Evolutionary conservation across 2,113 vertebrate species (phyloP), one percentile per base, ranked within the genome.

Genomic region (Ibidorhyncha struthersii): DNA sequence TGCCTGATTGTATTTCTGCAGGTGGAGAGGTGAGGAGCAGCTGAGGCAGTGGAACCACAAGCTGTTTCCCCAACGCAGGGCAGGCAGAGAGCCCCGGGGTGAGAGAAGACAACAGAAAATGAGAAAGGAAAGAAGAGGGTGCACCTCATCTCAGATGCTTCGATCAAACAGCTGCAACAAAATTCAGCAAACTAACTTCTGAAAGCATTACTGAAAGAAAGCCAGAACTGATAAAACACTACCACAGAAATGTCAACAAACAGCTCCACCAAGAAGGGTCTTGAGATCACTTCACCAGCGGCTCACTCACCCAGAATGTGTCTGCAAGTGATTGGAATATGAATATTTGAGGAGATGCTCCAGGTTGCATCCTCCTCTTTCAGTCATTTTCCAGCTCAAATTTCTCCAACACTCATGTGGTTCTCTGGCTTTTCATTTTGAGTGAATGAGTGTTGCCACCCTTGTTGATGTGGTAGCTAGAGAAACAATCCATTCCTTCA

Each of bases 381-480:
- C 45, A 83, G 34, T 52, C 8, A 50, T 66, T 81, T 93, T 71
- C 9, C 40, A 83, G 14, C 47, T n/a, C 90, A 41, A 77, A 71
- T 94, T 87, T 89, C 18, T 53, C 11, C 21, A 89, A 14, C 5
- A 23, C 9, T 85, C 26, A 20, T 2, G 12, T 32, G 55, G 4
- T 61, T 77, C 62, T 79, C 22, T 34, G 50, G 73, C 77, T 86
- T 92, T 87, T 85, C 41, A 30, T 56, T 86, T 66, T 47, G 21
- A 66, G 49, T 40, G 70, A 95, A 82, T 82, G 69, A 86, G 5
- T 18, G 38, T 91, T 82, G 38, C n/a, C 84, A 77, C 43, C 45
- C 63, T 80, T 87, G 94, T 67, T 45, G 38, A 91, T 77, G 85
- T 62, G 78, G 95, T 97, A 96, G 90, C 85, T 94, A 96, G 77